phyloP scores from a whole-genome alignment of 2,888 invertebrate species.

The Adineta ricciae region DNA sequence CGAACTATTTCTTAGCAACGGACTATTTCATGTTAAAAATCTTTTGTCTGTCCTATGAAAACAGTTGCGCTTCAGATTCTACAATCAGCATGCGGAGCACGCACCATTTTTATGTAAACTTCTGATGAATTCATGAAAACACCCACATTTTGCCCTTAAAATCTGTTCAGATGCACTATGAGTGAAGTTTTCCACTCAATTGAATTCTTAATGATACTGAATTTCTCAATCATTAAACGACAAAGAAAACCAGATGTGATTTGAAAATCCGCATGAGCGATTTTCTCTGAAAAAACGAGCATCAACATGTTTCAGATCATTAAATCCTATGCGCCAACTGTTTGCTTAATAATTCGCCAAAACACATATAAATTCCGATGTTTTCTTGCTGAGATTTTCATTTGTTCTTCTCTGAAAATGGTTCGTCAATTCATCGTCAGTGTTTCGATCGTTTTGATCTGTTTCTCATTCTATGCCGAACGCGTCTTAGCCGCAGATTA shows the following conservation, averaged over 20 bases:
- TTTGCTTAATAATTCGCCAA: not conserved
- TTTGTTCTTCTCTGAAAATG: not conserved
- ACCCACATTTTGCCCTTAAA: too few relatives aligned
- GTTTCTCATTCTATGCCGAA: not conserved
- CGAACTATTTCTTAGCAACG: too few relatives aligned
- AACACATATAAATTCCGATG: not conserved
- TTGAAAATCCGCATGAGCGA: not conserved
- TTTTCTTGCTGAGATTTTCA: not conserved
- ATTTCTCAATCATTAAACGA: not conserved
- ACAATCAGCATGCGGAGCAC: too few relatives aligned
- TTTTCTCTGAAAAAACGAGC: not conserved
- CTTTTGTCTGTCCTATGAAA: too few relatives aligned
- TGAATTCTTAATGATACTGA: not conserved
- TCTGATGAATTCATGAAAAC: too few relatives aligned
- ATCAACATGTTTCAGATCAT: not conserved
- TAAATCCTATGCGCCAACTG: not conserved
- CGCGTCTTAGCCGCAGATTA: not conserved
- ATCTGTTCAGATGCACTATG: too few relatives aligned
- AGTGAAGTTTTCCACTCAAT: not conserved
- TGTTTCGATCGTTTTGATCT: not conserved
- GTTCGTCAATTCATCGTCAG: not conserved
- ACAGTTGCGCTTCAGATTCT: too few relatives aligned
- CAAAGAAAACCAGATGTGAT: not conserved
- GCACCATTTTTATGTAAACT: too few relatives aligned
- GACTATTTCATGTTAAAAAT: too few relatives aligned